Evolutionary conservation across 1,140 invertebrate genomes (phyloP), one percentile per base, ranked within the genome.

Genomic region (Delia radicum): DNA sequence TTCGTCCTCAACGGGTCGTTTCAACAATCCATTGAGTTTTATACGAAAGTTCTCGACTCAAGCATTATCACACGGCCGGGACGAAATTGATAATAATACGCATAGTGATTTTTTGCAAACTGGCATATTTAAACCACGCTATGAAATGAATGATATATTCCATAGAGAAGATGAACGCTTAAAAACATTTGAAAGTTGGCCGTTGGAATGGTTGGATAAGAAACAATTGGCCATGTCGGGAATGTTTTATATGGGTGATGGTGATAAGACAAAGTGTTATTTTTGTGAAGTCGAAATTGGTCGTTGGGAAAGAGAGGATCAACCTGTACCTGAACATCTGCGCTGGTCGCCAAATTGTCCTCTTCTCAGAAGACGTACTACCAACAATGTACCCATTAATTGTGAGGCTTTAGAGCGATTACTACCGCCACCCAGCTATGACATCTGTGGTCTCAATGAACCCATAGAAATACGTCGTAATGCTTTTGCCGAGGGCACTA

Each of bases 251-350:
- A 91, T 90, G 2, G 90, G 90, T 21, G 86, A 87, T 28, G 89
- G 89, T 73, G 91, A 93, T 79, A 88, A 88, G 76, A 95, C 96
- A 0, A 91, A 92, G 76, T 98, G 96, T 85, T 92, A 93, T 46
- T 96, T 94, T 86, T 98, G 96, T 85, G 90, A 91, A 37, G 91
- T 95, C 13, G 94, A 95, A 84, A 91, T 96, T 62, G 91, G 92
- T 76, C 87, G 89, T 76, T 98, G 96, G 96, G 91, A 92, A 76
- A 87, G 87, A 74, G 91, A 91, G 8, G 96, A 97, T 87, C 90
- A 93, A 80, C 94, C 95, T 0, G 90, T 92, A 80, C 87, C 87
- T 7, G 95, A 97, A 82, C 96, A 98, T 87, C 87, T 91, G 69
- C 89, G 91, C 28, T 95, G 93, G 91, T 92, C 92, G 10, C 91